Conservation (phyloP, 2,113 vertebrate species). For the Myotis lucifugus region DNA sequence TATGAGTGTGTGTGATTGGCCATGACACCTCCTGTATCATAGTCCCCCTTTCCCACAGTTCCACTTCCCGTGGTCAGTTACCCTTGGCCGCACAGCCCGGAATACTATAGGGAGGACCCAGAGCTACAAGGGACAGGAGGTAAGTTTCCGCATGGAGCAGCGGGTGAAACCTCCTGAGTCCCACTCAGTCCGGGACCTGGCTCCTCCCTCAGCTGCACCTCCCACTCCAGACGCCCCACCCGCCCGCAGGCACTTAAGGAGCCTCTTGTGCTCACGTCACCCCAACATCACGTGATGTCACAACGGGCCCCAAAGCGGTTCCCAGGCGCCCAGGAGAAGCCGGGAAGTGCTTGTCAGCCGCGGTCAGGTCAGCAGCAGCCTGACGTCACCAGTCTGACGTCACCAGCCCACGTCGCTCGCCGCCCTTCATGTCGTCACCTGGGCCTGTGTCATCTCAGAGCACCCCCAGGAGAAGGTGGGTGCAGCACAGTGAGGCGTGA, state of each 20-base stretch:
- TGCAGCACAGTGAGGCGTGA: background rate
- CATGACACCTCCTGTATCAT: background rate
- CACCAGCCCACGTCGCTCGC: background rate
- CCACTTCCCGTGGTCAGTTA: background rate
- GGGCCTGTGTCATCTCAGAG: background rate
- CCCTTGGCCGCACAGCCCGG: rapidly evolving
- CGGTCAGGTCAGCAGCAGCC: background rate
- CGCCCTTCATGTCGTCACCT: background rate
- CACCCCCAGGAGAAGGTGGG: background rate
- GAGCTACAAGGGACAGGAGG: too few species aligned
- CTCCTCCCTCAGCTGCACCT: background rate
- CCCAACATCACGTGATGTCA: background rate
- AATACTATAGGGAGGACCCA: background rate
- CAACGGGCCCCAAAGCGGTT: background rate
- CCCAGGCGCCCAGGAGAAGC: background rate
- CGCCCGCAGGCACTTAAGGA: rapidly evolving
- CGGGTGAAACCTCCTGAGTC: too few species aligned
- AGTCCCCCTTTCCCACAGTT: background rate
- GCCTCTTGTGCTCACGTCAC: background rate
- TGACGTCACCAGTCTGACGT: background rate
- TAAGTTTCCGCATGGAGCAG: background rate
- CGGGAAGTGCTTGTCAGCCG: background rate
- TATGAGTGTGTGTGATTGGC: background rate
- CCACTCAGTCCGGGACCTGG: too few species aligned
- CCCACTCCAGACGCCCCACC: background rate